phyloP scores from a whole-genome alignment of 2,113 vertebrate genomes.

The Dasyprocta punctata region DNA sequence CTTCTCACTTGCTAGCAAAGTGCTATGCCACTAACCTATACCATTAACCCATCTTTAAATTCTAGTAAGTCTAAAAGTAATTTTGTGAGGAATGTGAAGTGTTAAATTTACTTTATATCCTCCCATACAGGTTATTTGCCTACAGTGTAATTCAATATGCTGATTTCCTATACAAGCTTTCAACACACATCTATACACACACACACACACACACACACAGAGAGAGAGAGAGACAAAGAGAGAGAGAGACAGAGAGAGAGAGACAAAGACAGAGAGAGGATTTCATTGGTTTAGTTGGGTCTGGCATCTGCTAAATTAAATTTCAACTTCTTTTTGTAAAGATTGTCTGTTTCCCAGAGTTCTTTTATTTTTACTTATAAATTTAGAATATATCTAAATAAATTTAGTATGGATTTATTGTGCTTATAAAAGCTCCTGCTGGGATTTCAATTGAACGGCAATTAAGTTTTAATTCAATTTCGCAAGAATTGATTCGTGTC shows the following conservation, averaged over 20 bases:
- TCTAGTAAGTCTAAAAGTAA: background rate
- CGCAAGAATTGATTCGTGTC: slow-evolving; percentile 3
- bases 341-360: background rate
- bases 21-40: background rate
- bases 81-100: background rate
- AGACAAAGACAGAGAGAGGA: too few relatives aligned
- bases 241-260: too few relatives aligned
- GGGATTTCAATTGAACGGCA: slow-evolving; percentile 56
- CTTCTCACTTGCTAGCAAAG: background rate
- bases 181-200: background rate
- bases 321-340: slow-evolving; percentile 22
- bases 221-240: too few relatives aligned
- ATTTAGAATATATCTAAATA: slow-evolving; percentile 57
- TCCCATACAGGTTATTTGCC: background rate
- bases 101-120: background rate
- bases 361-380: slow-evolving; percentile 43
- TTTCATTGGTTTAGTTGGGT: too few relatives aligned
- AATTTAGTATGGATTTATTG: slow-evolving; percentile 49
- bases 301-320: background rate
- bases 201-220: background rate
- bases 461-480: slow-evolving; percentile 47
- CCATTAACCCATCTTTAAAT: background rate
- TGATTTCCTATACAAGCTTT: background rate
- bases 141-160: background rate
- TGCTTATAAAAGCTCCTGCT: slow-evolving; percentile 27